Percentiles rank a stretch among this genome's conserved stretches.
phyloP scores from a whole-genome alignment of 2,888 invertebrate species.

The Odiellus spinosus region DNA sequence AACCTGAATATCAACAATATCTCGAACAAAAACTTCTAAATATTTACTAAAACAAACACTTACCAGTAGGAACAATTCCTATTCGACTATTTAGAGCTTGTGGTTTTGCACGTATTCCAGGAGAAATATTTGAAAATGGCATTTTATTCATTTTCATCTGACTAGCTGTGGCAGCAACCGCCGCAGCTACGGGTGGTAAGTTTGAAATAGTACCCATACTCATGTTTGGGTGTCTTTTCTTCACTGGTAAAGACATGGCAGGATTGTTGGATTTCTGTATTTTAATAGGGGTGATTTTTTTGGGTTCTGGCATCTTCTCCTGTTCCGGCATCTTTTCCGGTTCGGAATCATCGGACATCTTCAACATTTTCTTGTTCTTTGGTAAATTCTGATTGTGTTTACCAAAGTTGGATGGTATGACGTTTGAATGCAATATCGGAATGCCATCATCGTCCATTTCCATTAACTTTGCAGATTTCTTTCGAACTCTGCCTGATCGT shows the following conservation, averaged over 20 bases:
- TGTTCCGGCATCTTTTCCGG: no score
- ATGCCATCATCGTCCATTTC: conserved; percentile 61
- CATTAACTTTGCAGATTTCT: conserved; percentile 84
- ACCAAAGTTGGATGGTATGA: no score
- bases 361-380: conserved; percentile 8
- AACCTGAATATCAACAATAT: conserved; percentile 3
- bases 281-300: conserved; percentile 14
- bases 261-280: conserved; percentile 10
- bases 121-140: no score
- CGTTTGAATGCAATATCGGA: background rate
- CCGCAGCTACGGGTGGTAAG: no score
- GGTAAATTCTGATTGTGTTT: background rate
- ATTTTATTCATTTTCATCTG: no score
- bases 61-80: no score
- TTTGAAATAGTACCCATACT: no score
- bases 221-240: background rate
- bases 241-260: conserved; percentile 2
- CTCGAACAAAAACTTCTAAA: no score
- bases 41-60: no score
- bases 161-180: no score
- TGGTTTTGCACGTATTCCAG: no score
- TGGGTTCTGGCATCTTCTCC: conserved; percentile 1
- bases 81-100: no score
- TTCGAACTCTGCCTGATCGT: conserved; percentile 73
- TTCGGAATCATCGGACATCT: conserved; percentile 8